Evolutionary conservation across 2,888 invertebrate species (phyloP).

Genomic region (Diadromus collaris): DNA sequence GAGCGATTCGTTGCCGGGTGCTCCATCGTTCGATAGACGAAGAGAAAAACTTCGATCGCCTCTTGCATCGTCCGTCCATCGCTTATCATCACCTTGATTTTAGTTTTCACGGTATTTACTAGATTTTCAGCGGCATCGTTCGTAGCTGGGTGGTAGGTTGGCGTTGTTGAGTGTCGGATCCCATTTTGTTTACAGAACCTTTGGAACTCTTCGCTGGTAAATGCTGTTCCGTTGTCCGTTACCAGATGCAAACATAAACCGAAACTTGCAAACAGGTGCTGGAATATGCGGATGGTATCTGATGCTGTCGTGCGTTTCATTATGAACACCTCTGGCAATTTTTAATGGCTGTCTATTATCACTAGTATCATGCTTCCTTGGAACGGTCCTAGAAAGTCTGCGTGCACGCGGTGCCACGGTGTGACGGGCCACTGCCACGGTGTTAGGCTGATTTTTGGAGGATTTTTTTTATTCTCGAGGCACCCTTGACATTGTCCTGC

Average conservation of each 20-base stretch:
- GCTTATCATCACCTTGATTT: background rate
- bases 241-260: background rate
- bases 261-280: slow-evolving; percentile 31
- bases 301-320: slow-evolving; percentile 13
- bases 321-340: slow-evolving; percentile 48
- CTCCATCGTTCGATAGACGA: background rate
- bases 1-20: background rate
- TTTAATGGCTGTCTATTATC: slow-evolving; percentile 63
- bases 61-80: slow-evolving; percentile 1
- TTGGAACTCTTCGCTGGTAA: background rate
- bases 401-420: slow-evolving; percentile 65
- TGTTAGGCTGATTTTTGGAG: slow-evolving; percentile 37
- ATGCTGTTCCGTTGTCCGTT: background rate
- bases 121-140: slow-evolving; percentile 61
- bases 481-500: slow-evolving; percentile 49
- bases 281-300: slow-evolving; percentile 24
- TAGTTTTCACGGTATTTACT: slow-evolving; percentile 53
- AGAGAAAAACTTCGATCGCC: background rate
- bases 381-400: slow-evolving; percentile 56
- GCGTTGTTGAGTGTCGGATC: slow-evolving; percentile 52
- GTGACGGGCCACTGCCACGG: slow-evolving; percentile 63
- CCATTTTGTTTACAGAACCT: slow-evolving; percentile 31
- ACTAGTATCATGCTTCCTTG: slow-evolving; percentile 61
- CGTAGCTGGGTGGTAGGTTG: slow-evolving; percentile 18
- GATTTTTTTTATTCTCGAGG: slow-evolving; percentile 28